Evolutionary conservation across 1,140 invertebrate genomes (phyloP).

Genomic region (Marisa cornuarietis): DNA sequence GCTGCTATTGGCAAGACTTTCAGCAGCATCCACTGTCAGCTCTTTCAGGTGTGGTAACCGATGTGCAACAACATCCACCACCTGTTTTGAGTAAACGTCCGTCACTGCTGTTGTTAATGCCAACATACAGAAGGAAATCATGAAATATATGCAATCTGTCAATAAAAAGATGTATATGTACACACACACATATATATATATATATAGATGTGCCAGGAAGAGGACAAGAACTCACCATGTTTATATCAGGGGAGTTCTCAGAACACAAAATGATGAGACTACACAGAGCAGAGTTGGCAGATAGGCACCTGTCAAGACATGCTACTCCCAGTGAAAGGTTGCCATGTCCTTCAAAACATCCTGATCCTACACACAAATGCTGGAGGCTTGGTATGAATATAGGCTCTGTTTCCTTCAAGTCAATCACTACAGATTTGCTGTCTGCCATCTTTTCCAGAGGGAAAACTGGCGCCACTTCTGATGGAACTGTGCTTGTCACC

Average conservation of each 20-base stretch:
- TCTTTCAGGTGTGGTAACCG: not conserved
- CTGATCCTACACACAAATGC: not conserved
- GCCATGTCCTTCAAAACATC: not conserved
- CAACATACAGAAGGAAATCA: too few species aligned
- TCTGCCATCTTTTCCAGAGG: too few species aligned
- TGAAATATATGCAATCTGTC: too few species aligned
- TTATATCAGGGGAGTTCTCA: too few species aligned
- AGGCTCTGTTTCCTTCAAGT: too few species aligned
- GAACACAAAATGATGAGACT: not conserved
- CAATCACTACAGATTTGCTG: too few species aligned
- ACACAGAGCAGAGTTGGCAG: not conserved
- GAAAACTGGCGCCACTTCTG: too few species aligned
- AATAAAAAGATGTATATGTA: too few species aligned
- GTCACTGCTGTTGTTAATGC: not conserved
- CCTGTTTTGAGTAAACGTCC: not conserved
- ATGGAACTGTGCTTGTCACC: too few species aligned
- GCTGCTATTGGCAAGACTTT: not conserved
- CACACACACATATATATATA: too few species aligned
- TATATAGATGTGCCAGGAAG: too few species aligned
- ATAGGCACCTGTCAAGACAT: not conserved
- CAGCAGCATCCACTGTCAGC: not conserved
- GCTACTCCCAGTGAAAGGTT: not conserved
- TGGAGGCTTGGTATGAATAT: not conserved
- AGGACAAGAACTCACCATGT: too few species aligned
- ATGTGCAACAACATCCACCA: not conserved